Evolutionary conservation across 2,888 invertebrate species (phyloP), one percentile per base, ranked within the genome.

Genomic region (Nezara viridula): DNA sequence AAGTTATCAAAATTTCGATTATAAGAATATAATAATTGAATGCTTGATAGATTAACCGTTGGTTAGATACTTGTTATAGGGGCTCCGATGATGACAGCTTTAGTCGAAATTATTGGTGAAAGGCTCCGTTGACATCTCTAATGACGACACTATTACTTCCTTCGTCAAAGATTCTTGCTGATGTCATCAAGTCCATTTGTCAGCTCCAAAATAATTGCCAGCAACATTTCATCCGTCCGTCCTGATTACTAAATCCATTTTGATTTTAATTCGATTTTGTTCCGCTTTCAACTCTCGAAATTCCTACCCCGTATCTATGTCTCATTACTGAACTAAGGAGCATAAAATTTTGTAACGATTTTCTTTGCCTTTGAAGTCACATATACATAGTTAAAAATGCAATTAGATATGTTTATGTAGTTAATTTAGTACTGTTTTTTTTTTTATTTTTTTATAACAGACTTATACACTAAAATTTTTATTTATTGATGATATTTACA

Each of bases 141-240:
- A 66, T 66, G 66, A 66, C 66, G 66, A 66, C 66, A 66, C 66
- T 66, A 66, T 66, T 66, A 66, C 32, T 66, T 66, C 66, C 66
- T 32, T 66, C 66, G 32, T 66, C 66, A 66, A 66, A 66, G 66
- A 66, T 66, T 66, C 66, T 66, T 66, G 66, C 66, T 32, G 66
- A 66, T 24, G 66, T 32, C 66, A 66, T 66, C 66, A 32, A 32
- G 66, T 66, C 32, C 32, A 66, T 66, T 66, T 66, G 66, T 66
- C 66, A 66, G 66, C 66, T 66, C 66, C 66, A 32, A 32, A 66
- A 66, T 66, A 66, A 66, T 66, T 66, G 66, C 66, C 66, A 66
- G 66, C 66, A 66, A 66, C 66, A 66, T 66, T 66, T 66, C 66
- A 66, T 66, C 32, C 66, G 32, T 66, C 66, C 66, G 14, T 32